Evolutionary conservation across 2,113 vertebrate genomes (phyloP).

Genomic region (Phoxinus phoxinus): DNA sequence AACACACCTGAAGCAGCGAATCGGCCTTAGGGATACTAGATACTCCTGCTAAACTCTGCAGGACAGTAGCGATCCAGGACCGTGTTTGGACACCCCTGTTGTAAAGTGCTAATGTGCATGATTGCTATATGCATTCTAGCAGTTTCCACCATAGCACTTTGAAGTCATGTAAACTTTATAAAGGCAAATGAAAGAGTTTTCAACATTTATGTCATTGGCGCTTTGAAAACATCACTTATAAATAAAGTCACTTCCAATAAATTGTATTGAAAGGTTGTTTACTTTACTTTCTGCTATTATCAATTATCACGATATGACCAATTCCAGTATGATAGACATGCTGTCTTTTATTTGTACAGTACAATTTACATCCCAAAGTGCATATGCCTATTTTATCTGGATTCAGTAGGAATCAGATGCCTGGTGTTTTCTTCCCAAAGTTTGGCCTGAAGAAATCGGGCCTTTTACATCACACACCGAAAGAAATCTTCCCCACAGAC

Average conservation of each 20-base stretch:
- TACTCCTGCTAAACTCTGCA: too few relatives aligned
- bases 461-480: background rate
- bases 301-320: too few relatives aligned
- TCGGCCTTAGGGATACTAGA: too few relatives aligned
- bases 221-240: background rate
- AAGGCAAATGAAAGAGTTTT: background rate
- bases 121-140: background rate
- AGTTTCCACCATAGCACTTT: background rate
- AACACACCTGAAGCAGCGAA: too few relatives aligned
- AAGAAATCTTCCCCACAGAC: constrained; percentile 1
- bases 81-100: too few relatives aligned
- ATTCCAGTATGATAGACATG: too few relatives aligned
- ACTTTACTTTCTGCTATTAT: background rate
- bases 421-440: background rate
- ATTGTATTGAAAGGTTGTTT: background rate
- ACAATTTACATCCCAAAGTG: background rate
- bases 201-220: background rate
- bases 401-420: background rate
- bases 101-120: background rate
- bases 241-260: constrained; percentile 10
- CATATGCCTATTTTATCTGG: background rate
- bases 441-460: background rate
- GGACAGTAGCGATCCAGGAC: background rate
- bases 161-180: background rate
- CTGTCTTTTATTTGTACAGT: background rate